phyloP scores from a whole-genome alignment of 1,140 invertebrate genomes.

The Paraescarpia echinospica region DNA sequence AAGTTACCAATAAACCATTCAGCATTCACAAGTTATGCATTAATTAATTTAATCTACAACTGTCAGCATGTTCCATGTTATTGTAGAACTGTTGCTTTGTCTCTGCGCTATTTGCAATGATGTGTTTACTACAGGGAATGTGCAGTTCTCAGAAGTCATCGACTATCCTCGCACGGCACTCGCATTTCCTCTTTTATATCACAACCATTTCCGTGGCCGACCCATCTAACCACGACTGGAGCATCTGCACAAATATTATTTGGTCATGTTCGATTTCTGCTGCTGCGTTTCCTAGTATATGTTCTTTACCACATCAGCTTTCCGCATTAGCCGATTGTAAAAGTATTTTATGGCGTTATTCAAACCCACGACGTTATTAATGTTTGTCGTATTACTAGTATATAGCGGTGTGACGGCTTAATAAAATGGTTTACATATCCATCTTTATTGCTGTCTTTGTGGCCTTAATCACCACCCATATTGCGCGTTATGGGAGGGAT shows the following conservation, averaged over 20 bases:
- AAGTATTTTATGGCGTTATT: not conserved
- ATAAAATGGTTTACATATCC: constrained; percentile 1
- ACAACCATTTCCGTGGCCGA: not conserved
- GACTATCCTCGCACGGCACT: not conserved
- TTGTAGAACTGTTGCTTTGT: no score
- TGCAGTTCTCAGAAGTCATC: not conserved
- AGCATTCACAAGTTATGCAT: no score
- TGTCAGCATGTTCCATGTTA: no score
- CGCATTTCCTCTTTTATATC: not conserved
- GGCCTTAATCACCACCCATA: not conserved
- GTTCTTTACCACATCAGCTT: not conserved
- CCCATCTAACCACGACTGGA: not conserved
- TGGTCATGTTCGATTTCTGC: not conserved
- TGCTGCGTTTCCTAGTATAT: not conserved
- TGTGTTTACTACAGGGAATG: not conserved
- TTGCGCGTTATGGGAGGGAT: not conserved
- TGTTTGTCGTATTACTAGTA: not conserved
- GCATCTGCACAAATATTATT: not conserved
- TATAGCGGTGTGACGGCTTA: not conserved
- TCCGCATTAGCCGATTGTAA: not conserved
- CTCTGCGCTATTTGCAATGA: no score
- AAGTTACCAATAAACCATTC: no score
- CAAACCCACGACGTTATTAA: not conserved
- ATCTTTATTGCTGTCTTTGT: not conserved
- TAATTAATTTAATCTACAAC: no score